Base-by-base conservation (phyloP, 1,140 invertebrate genomes). In the Orchesella cincta region DNA sequence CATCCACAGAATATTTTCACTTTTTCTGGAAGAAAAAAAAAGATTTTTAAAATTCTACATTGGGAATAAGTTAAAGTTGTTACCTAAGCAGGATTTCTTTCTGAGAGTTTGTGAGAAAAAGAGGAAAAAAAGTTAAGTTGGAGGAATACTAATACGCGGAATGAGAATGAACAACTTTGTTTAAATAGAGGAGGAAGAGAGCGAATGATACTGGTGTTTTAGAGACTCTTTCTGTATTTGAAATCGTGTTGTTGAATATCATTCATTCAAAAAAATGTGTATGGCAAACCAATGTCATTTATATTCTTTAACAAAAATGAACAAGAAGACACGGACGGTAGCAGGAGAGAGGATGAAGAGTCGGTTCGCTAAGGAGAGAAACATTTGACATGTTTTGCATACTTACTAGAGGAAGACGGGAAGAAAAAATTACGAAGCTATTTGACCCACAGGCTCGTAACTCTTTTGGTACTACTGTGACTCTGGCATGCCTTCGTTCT, bases 361-460 rank as follows among this genome's bases (percentile, higher is more conserved):
- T 46, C 5, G 18, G n/a, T n/a, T n/a, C n/a, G n/a, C n/a, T n/a
- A n/a, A n/a, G n/a, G n/a, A n/a, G n/a, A n/a, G n/a, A n/a, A n/a
- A n/a, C n/a, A n/a, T 46, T 57, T 57, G 52, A 57, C 52, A 57
- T 57, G 52, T 23, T 57, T 57, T 57, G 52, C 52, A 57, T 57
- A 57, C 52, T 57, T 46, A 46, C 39, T 46, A 46, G 39, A 46
- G 18, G 18, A 57, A n/a, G 14, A 57, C 12, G 52, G 23, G 23
- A 57, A 5, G 23, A 26, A 57, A 57, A 57, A 12, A 23, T n/a
- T 57, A 23, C 23, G 52, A 18, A 57, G 23, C 14, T n/a, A 26
- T 57, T 57, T 57, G 52, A 57, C 52, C 52, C 52, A 14, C 8
- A 57, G 52, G 52, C 52, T 57, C 52, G 52, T 57, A 57, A 57